A percentile compares a stretch with the other conserved stretches of the same genome.
Evolutionary conservation across 2,888 invertebrate genomes (phyloP).

Genomic region (Hartigia nigra): DNA sequence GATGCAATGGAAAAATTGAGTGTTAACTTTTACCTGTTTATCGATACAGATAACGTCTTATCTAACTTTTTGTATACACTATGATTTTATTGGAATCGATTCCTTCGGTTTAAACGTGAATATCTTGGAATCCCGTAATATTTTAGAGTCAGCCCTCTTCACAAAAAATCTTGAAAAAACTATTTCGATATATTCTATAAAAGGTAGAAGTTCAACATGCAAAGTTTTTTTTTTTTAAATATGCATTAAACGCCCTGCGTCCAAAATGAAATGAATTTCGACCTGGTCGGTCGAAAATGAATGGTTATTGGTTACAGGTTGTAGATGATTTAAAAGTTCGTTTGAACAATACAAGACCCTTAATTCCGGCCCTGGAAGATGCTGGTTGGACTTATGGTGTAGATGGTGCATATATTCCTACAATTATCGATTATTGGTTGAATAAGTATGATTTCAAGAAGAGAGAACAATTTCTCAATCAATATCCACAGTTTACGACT

Average conservation of each 20-base stretch:
- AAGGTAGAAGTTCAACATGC: neutral
- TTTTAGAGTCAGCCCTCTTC: too few species aligned
- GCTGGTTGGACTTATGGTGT: conserved; percentile 68
- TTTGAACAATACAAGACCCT: conserved; percentile 53
- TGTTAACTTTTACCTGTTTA: neutral
- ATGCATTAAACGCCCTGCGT: neutral
- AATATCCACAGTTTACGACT: conserved; percentile 62
- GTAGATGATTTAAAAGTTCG: conserved; percentile 60
- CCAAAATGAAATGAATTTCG: neutral
- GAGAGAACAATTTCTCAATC: conserved; percentile 68
- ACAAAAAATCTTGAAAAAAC: neutral
- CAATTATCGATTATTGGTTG: conserved; percentile 69
- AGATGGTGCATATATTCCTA: conserved; percentile 63
- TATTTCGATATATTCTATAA: too few species aligned
- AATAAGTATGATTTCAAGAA: conserved; percentile 70
- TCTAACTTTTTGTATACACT: too few species aligned
- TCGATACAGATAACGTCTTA: neutral
- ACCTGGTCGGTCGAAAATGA: neutral
- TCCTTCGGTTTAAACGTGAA: too few species aligned
- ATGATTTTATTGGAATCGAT: too few species aligned
- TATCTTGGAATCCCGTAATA: too few species aligned
- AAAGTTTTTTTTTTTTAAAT: neutral
- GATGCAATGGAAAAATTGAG: neutral
- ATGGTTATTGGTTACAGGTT: conserved; percentile 44
- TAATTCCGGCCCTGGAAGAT: conserved; percentile 41